A percentile compares a stretch with the other conserved stretches of the same genome.
Evolutionary conservation across 2,888 invertebrate species (phyloP).

Genomic region (Drosophila niveifrons): DNA sequence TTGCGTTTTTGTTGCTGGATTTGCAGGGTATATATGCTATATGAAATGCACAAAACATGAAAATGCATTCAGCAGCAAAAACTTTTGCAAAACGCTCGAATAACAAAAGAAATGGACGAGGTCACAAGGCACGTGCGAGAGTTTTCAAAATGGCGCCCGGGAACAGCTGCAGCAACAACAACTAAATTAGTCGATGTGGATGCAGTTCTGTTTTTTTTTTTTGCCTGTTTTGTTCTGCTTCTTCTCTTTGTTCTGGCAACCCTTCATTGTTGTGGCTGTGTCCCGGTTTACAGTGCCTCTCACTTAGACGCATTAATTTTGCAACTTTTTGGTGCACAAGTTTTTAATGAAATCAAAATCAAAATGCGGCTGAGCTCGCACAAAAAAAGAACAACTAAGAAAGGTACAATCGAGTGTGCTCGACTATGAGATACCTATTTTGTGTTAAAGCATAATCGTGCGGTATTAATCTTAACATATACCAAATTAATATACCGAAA

Average conservation of each 20-base stretch:
- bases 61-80: slow-evolving; percentile 33
- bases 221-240: slow-evolving; percentile 21
- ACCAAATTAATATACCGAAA: too few species aligned
- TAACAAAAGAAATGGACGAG: slow-evolving; percentile 56
- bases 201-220: slow-evolving; percentile 36
- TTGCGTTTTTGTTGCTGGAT: background rate
- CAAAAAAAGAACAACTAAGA: background rate
- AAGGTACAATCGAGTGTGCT: too few species aligned
- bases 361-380: slow-evolving; percentile 19
- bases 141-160: slow-evolving; percentile 57
- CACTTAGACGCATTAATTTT: slow-evolving; percentile 28
- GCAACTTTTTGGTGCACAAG: slow-evolving; percentile 56
- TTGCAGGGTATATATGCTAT: slow-evolving; percentile 18
- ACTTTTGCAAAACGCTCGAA: slow-evolving; percentile 30
- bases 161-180: slow-evolving; percentile 25
- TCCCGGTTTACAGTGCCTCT: slow-evolving; percentile 33
- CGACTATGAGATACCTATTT: too few species aligned
- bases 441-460: too few species aligned
- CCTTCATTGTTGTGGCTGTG: slow-evolving; percentile 11
- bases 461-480: too few species aligned
- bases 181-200: slow-evolving; percentile 51
- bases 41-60: slow-evolving; percentile 43
- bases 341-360: slow-evolving; percentile 67
- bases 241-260: slow-evolving; percentile 15
- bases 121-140: slow-evolving; percentile 57